Evolutionary conservation across 2,113 vertebrate species (phyloP).

Genomic region (Equus quagga): DNA sequence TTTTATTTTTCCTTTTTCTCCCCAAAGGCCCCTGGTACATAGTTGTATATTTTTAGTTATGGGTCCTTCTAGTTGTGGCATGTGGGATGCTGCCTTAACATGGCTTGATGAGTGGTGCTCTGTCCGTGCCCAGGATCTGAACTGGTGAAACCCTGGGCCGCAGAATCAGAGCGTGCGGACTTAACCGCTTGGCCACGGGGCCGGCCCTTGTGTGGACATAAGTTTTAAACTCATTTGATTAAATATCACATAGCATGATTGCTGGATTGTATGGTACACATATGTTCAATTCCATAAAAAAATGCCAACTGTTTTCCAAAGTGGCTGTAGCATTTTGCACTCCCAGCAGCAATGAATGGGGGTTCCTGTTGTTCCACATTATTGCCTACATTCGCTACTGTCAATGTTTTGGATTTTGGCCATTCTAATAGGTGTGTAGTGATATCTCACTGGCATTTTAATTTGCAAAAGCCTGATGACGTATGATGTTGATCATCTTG

Average conservation of each 20-base stretch:
- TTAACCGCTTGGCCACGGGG: no score
- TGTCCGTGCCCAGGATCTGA: no score
- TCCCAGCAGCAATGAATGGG: neutral
- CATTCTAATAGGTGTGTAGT: neutral
- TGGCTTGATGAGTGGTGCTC: no score
- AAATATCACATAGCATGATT: neutral
- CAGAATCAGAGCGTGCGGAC: no score
- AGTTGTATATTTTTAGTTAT: no score
- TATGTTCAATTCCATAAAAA: neutral
- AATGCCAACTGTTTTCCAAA: neutral
- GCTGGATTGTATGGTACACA: neutral
- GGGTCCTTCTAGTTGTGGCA: no score
- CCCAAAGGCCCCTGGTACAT: no score
- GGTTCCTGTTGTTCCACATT: accelerated
- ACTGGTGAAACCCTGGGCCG: no score
- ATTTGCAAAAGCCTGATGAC: neutral
- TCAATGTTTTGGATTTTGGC: neutral
- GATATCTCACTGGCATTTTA: neutral
- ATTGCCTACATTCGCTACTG: neutral
- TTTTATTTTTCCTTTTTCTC: no score
- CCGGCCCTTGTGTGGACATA: neutral
- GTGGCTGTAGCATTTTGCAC: neutral
- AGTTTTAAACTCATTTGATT: neutral
- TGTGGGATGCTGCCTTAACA: no score
- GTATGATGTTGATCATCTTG: neutral